These are phyloP conservation scores for Achroia grisella DNA, from an alignment of 1,140 invertebrate species.

Conservation along the genomic window DNA sequence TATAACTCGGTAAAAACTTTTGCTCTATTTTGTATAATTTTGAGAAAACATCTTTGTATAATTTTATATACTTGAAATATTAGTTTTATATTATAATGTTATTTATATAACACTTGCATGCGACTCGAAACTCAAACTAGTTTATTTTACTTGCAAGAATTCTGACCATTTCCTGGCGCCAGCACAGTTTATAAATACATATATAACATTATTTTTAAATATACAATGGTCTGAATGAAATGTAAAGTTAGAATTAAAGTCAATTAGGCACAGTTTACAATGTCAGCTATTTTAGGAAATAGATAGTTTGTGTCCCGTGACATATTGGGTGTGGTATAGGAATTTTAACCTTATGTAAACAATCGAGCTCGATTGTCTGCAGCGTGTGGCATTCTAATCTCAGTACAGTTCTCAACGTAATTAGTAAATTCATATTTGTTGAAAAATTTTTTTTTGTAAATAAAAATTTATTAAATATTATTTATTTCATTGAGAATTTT, in stretches of 20 bases:
- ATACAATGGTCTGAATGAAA: neutral
- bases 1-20: no score
- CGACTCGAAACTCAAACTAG: neutral
- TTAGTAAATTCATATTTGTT: no score
- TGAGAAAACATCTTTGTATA: no score
- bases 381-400: neutral
- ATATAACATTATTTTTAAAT: neutral
- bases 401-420: no score
- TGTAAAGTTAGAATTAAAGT: neutral
- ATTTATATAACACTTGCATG: no score
- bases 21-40: no score
- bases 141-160: slow-evolving; percentile 1
- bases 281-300: neutral
- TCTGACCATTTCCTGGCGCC: slow-evolving; percentile 3
- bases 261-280: neutral
- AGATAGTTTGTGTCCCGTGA: no score
- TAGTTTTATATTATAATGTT: no score
- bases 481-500: no score
- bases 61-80: no score
- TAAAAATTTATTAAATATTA: no score
- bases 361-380: slow-evolving; percentile 1
- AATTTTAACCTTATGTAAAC: slow-evolving; percentile 4
- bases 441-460: no score
- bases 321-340: neutral
- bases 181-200: neutral